phyloP scores from a whole-genome alignment of 1,140 invertebrate species.

The Trigoniulus corallinus region DNA sequence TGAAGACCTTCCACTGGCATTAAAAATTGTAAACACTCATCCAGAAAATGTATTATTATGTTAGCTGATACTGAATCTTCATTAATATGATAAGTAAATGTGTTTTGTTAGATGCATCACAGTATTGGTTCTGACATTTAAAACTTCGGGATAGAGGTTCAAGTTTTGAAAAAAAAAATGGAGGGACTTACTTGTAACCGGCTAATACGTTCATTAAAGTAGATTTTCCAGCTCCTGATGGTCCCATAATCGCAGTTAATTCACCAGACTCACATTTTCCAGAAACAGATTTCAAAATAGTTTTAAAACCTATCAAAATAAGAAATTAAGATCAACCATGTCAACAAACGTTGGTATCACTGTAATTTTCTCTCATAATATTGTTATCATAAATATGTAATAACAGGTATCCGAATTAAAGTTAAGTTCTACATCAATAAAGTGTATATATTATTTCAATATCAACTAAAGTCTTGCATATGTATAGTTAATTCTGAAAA shows the following conservation, averaged over 20 bases:
- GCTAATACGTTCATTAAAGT: constrained; percentile 22
- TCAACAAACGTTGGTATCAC: background rate
- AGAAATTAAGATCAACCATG: background rate
- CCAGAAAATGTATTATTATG: too few relatives aligned
- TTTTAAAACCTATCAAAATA: constrained; percentile 10
- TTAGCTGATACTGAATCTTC: too few relatives aligned
- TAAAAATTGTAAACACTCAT: too few relatives aligned
- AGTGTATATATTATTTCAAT: background rate
- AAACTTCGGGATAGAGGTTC: too few relatives aligned
- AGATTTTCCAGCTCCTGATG: constrained; percentile 42
- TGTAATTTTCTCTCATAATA: background rate
- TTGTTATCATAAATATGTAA: background rate
- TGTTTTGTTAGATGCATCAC: too few relatives aligned
- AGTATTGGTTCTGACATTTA: too few relatives aligned
- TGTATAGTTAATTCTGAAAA: too few relatives aligned
- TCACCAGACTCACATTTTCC: constrained; percentile 23
- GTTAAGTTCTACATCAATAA: too few relatives aligned
- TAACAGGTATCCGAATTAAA: background rate
- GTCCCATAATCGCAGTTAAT: constrained; percentile 35
- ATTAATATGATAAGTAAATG: too few relatives aligned
- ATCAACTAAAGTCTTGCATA: too few relatives aligned
- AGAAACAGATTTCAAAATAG: constrained; percentile 16
- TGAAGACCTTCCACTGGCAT: too few relatives aligned
- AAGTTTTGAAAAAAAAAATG: too few relatives aligned
- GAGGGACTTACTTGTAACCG: constrained; percentile 25